These are phyloP conservation scores for Eilema caniola DNA, from an alignment of 2,888 invertebrate genomes.

Conservation along the genomic window DNA sequence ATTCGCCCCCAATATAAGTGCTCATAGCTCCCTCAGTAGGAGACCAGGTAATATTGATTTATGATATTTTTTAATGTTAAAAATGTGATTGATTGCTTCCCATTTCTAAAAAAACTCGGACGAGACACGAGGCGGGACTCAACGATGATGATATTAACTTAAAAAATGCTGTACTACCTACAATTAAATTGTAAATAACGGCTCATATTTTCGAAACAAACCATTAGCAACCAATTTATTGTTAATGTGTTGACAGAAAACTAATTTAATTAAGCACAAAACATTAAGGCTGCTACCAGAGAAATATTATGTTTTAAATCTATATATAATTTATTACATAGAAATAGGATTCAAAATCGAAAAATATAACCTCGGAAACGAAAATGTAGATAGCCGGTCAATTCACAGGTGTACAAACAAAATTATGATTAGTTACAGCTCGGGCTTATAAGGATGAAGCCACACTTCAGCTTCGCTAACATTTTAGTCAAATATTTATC, in stretches of 20 bases:
- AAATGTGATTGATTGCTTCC: too few relatives aligned
- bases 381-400: conserved; percentile 35
- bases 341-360: not conserved
- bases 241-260: not conserved
- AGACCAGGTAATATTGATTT: too few relatives aligned
- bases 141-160: too few relatives aligned
- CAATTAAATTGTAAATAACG: not conserved
- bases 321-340: not conserved
- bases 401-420: conserved; percentile 44
- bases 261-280: conserved; percentile 12
- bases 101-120: too few relatives aligned
- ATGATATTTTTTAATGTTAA: too few relatives aligned
- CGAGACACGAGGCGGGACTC: too few relatives aligned
- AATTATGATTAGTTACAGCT: conserved; percentile 46
- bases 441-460: not conserved
- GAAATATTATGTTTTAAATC: not conserved
- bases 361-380: conserved; percentile 1
- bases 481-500: not conserved
- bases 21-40: too few relatives aligned
- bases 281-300: not conserved
- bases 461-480: not conserved
- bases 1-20: too few relatives aligned
- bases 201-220: not conserved
- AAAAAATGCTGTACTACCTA: too few relatives aligned
- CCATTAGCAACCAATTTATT: not conserved